Conservation (phyloP, 2,113 vertebrate species). For the Paradisaea rubra region DNA sequence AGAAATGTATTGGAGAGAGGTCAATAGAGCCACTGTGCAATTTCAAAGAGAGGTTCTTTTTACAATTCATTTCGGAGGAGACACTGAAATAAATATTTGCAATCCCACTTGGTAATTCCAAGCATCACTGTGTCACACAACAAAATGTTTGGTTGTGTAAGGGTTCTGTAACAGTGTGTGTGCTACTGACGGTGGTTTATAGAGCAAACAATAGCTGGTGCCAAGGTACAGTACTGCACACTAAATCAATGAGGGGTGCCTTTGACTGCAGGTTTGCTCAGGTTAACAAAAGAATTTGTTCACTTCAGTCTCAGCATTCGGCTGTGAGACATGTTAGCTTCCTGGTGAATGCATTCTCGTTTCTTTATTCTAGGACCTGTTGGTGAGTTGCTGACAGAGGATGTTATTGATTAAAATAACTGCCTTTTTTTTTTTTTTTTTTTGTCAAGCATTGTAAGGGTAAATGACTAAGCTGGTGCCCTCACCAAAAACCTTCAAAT, state of each 20-base stretch:
- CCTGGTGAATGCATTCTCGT: neutral
- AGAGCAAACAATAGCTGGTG: neutral
- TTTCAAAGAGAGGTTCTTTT: neutral
- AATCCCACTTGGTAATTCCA: neutral
- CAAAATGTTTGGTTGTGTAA: neutral
- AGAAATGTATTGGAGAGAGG: neutral
- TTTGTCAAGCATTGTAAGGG: neutral
- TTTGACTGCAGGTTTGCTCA: neutral
- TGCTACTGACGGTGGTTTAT: neutral
- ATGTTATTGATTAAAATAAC: neutral
- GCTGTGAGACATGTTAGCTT: neutral
- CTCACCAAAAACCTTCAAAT: neutral
- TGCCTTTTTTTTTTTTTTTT: neutral
- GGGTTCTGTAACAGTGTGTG: neutral
- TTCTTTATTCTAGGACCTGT: neutral
- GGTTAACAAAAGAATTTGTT: neutral
- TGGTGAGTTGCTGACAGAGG: neutral
- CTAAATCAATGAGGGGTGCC: neutral
- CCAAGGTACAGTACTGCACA: neutral
- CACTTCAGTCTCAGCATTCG: neutral
- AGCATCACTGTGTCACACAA: neutral
- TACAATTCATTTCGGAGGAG: neutral
- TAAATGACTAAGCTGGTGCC: neutral
- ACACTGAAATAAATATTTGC: neutral
- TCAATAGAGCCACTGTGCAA: neutral